phyloP scores from a whole-genome alignment of 2,797 vertebrate species.

The Sus cebifrons region DNA sequence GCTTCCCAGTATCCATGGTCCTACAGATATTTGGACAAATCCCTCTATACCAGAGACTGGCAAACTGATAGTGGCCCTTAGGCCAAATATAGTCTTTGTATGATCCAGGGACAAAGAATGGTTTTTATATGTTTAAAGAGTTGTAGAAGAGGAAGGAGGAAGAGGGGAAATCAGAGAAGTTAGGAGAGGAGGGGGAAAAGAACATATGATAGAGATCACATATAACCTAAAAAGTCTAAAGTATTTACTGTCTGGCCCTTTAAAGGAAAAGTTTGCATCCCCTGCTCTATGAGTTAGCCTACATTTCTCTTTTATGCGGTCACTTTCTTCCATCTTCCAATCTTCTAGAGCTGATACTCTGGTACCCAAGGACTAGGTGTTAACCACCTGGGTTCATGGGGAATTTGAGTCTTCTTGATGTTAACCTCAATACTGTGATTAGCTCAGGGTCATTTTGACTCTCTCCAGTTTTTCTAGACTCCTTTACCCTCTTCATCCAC shows the following conservation, averaged over 20 bases:
- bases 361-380: not conserved
- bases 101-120: not conserved
- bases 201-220: not conserved
- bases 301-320: not conserved
- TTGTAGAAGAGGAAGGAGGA: not conserved
- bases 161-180: not conserved
- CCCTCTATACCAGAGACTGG: not conserved
- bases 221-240: not conserved
- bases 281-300: not conserved
- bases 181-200: not conserved
- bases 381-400: not conserved
- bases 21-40: not conserved
- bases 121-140: not conserved
- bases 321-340: not conserved
- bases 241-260: not conserved
- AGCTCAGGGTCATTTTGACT: not conserved
- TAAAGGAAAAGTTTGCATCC: not conserved
- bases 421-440: not conserved
- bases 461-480: not conserved
- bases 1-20: not conserved
- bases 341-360: not conserved
- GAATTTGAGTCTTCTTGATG: not conserved
- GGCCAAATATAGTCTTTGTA: not conserved
- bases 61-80: not conserved
- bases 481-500: not conserved